Evolutionary conservation across 1,140 invertebrate genomes (phyloP), one percentile per base, ranked within the genome.

Genomic region (Drosophila takahashii): DNA sequence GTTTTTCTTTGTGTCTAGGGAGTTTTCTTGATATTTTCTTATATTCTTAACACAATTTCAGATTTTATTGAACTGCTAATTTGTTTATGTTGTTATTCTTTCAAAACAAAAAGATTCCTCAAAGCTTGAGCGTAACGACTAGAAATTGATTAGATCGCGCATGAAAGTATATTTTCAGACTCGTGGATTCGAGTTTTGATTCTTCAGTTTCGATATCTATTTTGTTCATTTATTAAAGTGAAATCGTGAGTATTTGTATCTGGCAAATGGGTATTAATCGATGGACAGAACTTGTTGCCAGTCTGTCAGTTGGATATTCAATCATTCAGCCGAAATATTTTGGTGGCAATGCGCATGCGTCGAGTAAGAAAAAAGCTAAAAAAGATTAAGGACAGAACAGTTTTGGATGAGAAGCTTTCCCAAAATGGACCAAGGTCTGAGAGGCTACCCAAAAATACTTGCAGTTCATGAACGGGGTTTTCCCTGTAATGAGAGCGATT

Each of bases 241-340:
- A 32, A 39, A 15, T 42, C 59, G 1, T 64, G 13, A 5, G 18
- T 52, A 52, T 69, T 27, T 39, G n/a, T 34, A 34, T 39, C 15
- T 10, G 41, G 48, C 37, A 59, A 79, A 86, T 66, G 71, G 59
- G 51, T 81, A 80, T 81, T 86, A 86, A 86, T 87, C 83, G 79
- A 65, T 79, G 73, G 67, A 59, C 74, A 44, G 11, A 79, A 86
- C 77, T 81, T 84, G 77, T 86, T 86, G 83, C 69, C 81, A 78
- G 62, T 80, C 71, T 54, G 69, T 70, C 81, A 64, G 51, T 77
- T 76, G 62, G 66, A 48, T 75, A 72, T 58, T 77, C 73, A 53
- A 69, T 77, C 73, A 76, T 57, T 75, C 15, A 13, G 59, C 15
- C 71, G 47, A 76, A 76, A 76, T 65, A 76, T 78, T 75, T 45